Base-by-base conservation (phyloP, 2,797 vertebrate genomes). In the Thripadectes ignobilis region DNA sequence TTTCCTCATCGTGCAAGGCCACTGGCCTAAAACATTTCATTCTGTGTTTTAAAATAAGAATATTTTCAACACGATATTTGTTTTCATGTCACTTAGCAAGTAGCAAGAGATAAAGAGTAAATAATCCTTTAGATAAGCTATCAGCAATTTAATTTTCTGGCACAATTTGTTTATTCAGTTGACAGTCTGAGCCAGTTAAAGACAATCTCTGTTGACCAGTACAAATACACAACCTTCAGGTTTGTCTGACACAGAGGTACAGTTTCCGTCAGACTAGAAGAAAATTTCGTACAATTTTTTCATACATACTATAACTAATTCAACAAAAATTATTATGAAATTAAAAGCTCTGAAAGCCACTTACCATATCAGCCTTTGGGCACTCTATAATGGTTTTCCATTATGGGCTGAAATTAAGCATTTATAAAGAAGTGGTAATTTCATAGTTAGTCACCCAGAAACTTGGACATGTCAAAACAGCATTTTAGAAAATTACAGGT, bases 321-420 rank as follows among this genome's bases (percentile, higher is more conserved):
- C 30, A 80, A 93, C 61, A 96, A 88, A 85, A 97, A 74, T 52
- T 83, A 52, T 66, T 96, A 71, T 61, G 38, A 95, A 95, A 96
- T 61, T 0, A 68, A 93, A 94, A 94, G 43, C 76, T 95, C 83
- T 93, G 83, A 95, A 95, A 96, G 17, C 45, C 69, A 96, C 80
- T 97, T 96, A 96, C 75, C 75, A 15, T 93, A 86, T 92, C 54
- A 96, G 95, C 93, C 94, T 92, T 96, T 95, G 86, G 88, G 91
- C 88, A 92, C 62, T 63, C 5, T 81, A 36, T 94, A 97, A 97
- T 94, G 57, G 39, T 79, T 97, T 97, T 96, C 89, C 68, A 94
- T 94, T 97, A 97, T 52, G 76, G 65, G 46, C 57, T 96, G 89
- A 98, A 98, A 97, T 98, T 96, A 97, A 96, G 89, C 45, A 95